These are phyloP conservation scores for Latrodectus elegans DNA, from an alignment of 2,888 invertebrate genomes.

Conservation along the genomic window DNA sequence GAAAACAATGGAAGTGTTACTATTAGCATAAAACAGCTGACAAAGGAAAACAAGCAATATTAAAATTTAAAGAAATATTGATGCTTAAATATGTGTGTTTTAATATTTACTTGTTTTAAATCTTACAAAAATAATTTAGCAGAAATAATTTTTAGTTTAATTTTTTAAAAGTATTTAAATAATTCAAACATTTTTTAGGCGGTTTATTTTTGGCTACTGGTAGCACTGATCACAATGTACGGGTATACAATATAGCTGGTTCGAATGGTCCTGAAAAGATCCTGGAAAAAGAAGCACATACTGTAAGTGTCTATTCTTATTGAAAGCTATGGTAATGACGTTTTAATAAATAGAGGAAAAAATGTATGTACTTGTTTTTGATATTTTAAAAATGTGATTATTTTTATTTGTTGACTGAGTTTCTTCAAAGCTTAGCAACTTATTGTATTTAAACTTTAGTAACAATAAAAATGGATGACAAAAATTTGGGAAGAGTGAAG, in stretches of 20 bases:
- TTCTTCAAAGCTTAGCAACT: no score
- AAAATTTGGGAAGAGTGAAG: no score
- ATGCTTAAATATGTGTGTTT: no score
- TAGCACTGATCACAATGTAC: slow-evolving; percentile 93
- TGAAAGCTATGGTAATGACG: neutral
- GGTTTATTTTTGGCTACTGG: slow-evolving; percentile 94
- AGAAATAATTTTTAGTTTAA: neutral
- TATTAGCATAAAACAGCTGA: no score
- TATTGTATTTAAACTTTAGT: no score
- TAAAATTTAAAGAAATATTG: no score
- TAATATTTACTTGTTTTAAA: neutral
- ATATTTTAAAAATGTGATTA: no score
- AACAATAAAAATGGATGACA: no score
- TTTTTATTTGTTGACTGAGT: no score
- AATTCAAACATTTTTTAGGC: slow-evolving; percentile 75
- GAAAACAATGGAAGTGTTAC: no score
- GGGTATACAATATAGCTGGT: slow-evolving; percentile 87
- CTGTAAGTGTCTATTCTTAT: slow-evolving; percentile 73
- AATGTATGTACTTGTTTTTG: neutral
- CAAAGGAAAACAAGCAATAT: no score
- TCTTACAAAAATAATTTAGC: neutral
- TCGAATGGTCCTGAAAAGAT: slow-evolving; percentile 86
- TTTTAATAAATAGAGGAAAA: neutral
- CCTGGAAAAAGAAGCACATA: slow-evolving; percentile 86
- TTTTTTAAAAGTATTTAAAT: neutral